A percentile compares a stretch with the other conserved stretches of the same genome.
Conservation (phyloP, 30 jellyfish, hydroid and myxozoan genomes). For the Turritopsis dohrnii region DNA sequence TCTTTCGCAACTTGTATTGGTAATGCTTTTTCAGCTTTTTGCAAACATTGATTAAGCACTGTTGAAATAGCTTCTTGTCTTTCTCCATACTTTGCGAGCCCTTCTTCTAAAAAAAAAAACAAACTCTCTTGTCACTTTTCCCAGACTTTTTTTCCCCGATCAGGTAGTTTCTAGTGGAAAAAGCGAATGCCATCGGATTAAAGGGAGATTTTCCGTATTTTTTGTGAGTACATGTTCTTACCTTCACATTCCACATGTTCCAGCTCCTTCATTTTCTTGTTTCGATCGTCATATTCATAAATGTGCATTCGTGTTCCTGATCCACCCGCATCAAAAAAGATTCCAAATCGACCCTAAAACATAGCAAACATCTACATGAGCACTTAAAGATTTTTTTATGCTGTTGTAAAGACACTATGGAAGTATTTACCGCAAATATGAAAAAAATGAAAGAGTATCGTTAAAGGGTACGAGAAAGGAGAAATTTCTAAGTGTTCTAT, state of each 20-base stretch:
- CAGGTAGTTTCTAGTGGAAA: not conserved
- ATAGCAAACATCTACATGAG: not conserved
- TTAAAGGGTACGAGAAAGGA: no score
- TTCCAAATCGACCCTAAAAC: slow-evolving; percentile 30
- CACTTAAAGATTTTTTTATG: not conserved
- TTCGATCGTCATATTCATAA: not conserved
- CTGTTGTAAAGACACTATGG: not conserved
- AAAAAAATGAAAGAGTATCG: no score
- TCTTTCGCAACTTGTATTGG: not conserved
- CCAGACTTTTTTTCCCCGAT: not conserved
- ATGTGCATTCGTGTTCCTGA: slow-evolving; percentile 29
- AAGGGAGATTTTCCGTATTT: not conserved
- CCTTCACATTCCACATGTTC: slow-evolving; percentile 9
- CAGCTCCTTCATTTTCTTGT: not conserved
- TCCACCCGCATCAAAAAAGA: slow-evolving; percentile 36
- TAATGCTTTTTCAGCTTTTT: slow-evolving; percentile 4
- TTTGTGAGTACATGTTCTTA: not conserved
- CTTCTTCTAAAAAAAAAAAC: not conserved
- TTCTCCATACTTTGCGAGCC: slow-evolving; percentile 13
- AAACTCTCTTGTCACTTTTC: not conserved
- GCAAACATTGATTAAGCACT: slow-evolving; percentile 9
- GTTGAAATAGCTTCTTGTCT: not conserved
- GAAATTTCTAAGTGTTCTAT: no score
- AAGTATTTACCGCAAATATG: not conserved
- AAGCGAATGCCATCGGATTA: not conserved